Conservation (phyloP, 2,113 vertebrate species). For the Chauna torquata region DNA sequence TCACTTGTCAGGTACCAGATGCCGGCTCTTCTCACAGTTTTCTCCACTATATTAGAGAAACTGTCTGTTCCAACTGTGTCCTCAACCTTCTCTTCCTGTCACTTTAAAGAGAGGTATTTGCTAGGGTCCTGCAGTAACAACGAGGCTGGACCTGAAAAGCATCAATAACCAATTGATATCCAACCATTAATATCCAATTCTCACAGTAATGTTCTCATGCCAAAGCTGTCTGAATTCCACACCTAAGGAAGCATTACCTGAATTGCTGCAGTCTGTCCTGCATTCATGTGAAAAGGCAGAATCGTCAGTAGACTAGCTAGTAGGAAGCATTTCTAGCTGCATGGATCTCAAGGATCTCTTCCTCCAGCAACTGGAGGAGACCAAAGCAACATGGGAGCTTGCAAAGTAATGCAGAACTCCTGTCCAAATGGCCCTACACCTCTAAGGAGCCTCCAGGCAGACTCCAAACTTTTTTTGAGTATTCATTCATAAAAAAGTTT, state of each 20-base stretch:
- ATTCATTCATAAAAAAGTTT: background rate
- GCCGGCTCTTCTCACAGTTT: background rate
- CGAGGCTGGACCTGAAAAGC: background rate
- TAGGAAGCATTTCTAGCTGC: background rate
- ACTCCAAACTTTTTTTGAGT: background rate
- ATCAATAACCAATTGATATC: background rate
- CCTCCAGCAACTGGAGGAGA: background rate
- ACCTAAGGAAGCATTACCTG: background rate
- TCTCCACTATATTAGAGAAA: background rate
- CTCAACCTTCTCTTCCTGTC: background rate
- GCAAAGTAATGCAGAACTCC: background rate
- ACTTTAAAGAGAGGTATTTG: background rate
- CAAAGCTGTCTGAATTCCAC: background rate
- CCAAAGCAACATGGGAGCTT: background rate
- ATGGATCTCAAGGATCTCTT: background rate
- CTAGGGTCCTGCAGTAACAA: background rate
- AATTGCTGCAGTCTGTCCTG: background rate
- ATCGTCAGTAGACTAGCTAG: background rate
- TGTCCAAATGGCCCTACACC: background rate
- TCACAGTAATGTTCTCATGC: background rate
- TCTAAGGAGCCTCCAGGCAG: background rate
- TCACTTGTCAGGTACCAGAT: background rate
- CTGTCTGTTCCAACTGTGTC: no score
- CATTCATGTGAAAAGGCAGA: background rate
- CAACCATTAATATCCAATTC: background rate